Evolutionary conservation across 2,888 invertebrate species (phyloP), one percentile per base, ranked within the genome.

Genomic region (Macrostomum cliftonense): DNA sequence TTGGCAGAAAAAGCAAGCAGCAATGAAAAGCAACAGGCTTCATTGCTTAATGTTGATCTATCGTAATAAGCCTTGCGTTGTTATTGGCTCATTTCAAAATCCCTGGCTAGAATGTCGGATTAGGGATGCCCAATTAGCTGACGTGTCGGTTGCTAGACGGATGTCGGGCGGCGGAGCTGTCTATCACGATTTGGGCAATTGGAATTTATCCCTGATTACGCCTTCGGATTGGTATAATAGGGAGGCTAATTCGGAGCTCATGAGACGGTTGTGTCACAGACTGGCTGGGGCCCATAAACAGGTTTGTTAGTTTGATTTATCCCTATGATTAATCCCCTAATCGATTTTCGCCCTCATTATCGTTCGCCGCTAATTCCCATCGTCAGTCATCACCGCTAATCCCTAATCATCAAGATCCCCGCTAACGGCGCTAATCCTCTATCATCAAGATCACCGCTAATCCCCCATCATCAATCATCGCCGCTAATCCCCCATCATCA

Each of bases 91-190:
- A 50, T 86, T 93, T 70, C 95, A 95, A 70, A 97, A 97, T 71
- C 88, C 91, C 1, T 97, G 91, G 82, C 68, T 80, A 37, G 95
- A 97, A 69, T 81, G 84, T 1, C 83, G 93, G 68, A 72, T 85
- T 2, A 75, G 78, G 1, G 74, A 76, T 40, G 68, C 83, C 45
- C 65, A 74, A 53, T 77, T 78, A 45, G 74, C 76, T 40, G 79
- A 79, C 14, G 79, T 93, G 50, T 74, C 77, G 12, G 61, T 91
- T 52, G 91, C 83, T 0, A 77, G 97, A 51, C 77, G 97, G 40
- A 85, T 85, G 63, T 91, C 91, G 70, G 95, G 95, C 28, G 78
- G 97, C 53, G 95, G 93, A 21, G 82, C 91, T 2, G 91, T 97
- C 20, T 97, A 86, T 69, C 95, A 97, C 68, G 95, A 97, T 69